Conservation (phyloP, 2,888 invertebrate genomes). For the Leptopterna dolabrata region DNA sequence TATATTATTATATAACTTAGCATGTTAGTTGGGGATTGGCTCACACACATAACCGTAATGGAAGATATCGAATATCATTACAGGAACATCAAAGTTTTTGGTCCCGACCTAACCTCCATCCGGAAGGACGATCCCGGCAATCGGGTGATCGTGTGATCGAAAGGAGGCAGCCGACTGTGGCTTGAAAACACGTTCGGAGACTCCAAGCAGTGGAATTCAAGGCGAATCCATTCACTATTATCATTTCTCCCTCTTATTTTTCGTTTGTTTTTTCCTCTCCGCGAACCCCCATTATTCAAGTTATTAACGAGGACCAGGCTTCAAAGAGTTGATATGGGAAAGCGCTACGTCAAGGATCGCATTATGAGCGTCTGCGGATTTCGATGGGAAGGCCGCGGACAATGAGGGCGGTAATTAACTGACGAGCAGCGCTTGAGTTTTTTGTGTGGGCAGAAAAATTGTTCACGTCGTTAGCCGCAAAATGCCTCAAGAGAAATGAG, state of each 20-base stretch:
- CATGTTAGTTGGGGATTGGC: too few relatives aligned
- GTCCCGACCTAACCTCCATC: neutral
- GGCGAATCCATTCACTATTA: neutral
- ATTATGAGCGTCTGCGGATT: neutral
- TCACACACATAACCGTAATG: too few relatives aligned
- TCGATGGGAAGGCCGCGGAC: conserved; percentile 23
- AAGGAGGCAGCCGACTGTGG: neutral
- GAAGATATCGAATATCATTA: too few relatives aligned
- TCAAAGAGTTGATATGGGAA: conserved; percentile 10
- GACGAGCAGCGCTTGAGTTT: neutral
- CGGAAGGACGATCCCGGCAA: neutral
- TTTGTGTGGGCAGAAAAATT: too few relatives aligned
- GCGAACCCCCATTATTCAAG: conserved; percentile 1
- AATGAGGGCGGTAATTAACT: conserved; percentile 22
- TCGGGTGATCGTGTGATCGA: neutral
- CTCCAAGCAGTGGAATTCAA: neutral
- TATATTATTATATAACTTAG: too few relatives aligned
- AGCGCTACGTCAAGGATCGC: conserved; percentile 11
- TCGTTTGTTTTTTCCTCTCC: neutral
- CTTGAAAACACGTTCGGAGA: neutral
- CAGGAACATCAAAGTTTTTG: too few relatives aligned
- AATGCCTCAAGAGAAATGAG: too few relatives aligned
- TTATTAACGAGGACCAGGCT: conserved; percentile 29
- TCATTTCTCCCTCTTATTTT: neutral
- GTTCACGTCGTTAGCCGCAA: too few relatives aligned